Base-by-base conservation (phyloP, 2,797 vertebrate genomes). In the Mus minutoides region DNA sequence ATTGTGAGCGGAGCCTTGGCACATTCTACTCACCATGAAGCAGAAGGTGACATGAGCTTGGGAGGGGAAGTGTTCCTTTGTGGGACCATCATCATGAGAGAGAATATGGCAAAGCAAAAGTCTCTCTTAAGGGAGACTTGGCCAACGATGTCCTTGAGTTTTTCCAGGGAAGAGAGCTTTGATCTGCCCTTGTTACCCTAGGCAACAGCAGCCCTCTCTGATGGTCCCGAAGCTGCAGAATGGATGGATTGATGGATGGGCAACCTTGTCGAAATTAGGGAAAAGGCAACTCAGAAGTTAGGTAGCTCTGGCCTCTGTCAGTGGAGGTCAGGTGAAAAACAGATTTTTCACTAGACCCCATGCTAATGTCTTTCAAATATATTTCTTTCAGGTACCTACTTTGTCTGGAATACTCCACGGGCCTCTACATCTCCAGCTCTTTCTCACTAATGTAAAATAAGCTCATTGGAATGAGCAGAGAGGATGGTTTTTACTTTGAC, bases 401-500 rank as follows among this genome's bases (percentile, higher is more conserved):
- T 92, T 94, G 60, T 69, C 92, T 90, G 67, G 67, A 94, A 92
- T 97, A 94, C 43, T 77, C 92, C 3, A 24, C 0, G 83, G 92
- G 43, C 40, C 46, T 86, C 69, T 88, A 54, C 8, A 24, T 92
- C 79, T 96, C 43, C 17, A 17, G 43, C 16, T 91, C 56, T 62
- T 89, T 90, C n/a, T 93, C 90, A 54, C 17, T 86, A 76, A 60
- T 80, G 46, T 82, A 73, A 96, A 96, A 93, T 93, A 83, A 91
- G 73, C 77, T 96, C 73, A 43, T 87, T 93, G 95, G 31, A 90
- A 96, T 94, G 87, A 96, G 91, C 60, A 88, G 95, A 92, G 77
- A 91, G 82, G 94, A 88, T 79, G 75, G 46, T 79, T 94, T 94
- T 94, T 94, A 60, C 94, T 95, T 93, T 92, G 95, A 78, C 94